phyloP scores from a whole-genome alignment of 2,888 invertebrate species.

The Calameuta idolon region DNA sequence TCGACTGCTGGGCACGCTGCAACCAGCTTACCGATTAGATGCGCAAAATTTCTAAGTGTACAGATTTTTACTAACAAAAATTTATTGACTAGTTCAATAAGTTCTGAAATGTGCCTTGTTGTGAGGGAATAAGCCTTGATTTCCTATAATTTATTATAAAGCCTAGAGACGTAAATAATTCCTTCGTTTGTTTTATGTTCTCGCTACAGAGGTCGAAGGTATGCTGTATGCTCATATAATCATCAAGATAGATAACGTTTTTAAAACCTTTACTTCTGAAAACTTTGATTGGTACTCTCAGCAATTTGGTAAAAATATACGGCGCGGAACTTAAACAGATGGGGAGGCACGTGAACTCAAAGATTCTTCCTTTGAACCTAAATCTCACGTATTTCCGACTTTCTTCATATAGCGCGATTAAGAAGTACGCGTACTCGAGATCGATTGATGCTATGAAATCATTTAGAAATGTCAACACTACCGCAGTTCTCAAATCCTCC shows the following conservation, averaged over 20 bases:
- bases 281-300: background rate
- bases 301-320: conserved; percentile 11
- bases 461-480: background rate
- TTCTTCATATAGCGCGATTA: background rate
- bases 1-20: conserved; percentile 17
- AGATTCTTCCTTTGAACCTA: conserved; percentile 5
- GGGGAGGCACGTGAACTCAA: conserved; percentile 8
- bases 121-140: conserved; percentile 5
- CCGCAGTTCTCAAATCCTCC: conserved; percentile 13
- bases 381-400: background rate
- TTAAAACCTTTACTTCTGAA: background rate
- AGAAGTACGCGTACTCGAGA: conserved; percentile 21
- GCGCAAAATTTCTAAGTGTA: conserved; percentile 18
- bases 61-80: conserved; percentile 9
- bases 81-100: background rate
- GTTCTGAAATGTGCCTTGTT: conserved; percentile 17
- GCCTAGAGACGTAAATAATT: conserved; percentile 16
- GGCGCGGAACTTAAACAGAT: conserved; percentile 7
- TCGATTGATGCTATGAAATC: conserved; percentile 21
- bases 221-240: conserved; percentile 22
- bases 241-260: conserved; percentile 10
- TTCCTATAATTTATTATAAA: conserved; percentile 22
- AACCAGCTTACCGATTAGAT: conserved; percentile 14
- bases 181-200: conserved; percentile 5
- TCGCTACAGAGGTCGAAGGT: conserved; percentile 10